Evolutionary conservation across 1,140 invertebrate genomes (phyloP).

Genomic region (Augochlora pura): DNA sequence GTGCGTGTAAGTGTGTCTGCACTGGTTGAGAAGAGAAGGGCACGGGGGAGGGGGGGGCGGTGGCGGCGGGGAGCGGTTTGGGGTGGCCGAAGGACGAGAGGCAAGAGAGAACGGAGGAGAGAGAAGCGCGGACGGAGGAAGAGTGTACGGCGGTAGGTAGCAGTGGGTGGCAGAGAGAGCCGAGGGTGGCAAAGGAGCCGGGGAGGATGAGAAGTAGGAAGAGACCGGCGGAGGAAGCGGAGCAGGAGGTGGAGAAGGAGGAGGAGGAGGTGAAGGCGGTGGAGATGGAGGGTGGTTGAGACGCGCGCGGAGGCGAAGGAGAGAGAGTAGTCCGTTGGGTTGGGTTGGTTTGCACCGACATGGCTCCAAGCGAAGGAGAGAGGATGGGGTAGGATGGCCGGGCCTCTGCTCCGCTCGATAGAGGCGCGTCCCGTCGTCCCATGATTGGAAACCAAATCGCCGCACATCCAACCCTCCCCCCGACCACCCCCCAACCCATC

Average conservation of each 20-base stretch:
- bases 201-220: constrained; percentile 60
- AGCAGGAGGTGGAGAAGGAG: constrained; percentile 45
- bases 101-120: constrained; percentile 52
- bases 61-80: constrained; percentile 54
- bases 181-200: constrained; percentile 58
- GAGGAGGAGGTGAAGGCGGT: constrained; percentile 47
- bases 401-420: constrained; percentile 79
- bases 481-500: too few species aligned
- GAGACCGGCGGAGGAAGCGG: constrained; percentile 46
- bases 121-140: constrained; percentile 53
- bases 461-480: constrained; percentile 78
- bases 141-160: constrained; percentile 61
- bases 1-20: constrained; percentile 56
- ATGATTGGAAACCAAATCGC: constrained; percentile 81
- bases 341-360: constrained; percentile 73
- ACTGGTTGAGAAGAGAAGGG: constrained; percentile 67
- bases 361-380: constrained; percentile 70
- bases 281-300: constrained; percentile 65
- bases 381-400: constrained; percentile 76
- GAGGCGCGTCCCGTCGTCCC: constrained; percentile 80
- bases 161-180: constrained; percentile 62
- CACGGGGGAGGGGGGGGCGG: too few species aligned
- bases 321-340: constrained; percentile 66
- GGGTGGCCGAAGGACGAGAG: constrained; percentile 56
- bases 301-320: constrained; percentile 69